These are phyloP conservation scores for Aphelenchoides avenae DNA, from an alignment of 1,140 invertebrate genomes.

Conservation along the genomic window DNA sequence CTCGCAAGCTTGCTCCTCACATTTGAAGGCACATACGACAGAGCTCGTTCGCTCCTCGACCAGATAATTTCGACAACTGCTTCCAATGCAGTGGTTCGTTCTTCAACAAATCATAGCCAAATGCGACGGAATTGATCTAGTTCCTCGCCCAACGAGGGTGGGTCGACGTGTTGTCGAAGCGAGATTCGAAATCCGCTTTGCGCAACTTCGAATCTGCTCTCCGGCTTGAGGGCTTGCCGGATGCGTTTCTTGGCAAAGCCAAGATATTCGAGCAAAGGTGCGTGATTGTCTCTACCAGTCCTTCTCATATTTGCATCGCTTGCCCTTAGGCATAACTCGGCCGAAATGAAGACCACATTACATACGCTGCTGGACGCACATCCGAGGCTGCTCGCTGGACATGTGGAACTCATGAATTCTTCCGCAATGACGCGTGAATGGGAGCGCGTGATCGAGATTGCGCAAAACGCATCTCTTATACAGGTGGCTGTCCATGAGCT, in stretches of 20 bases:
- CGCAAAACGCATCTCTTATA: slow-evolving; percentile 35
- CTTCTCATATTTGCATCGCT: background rate
- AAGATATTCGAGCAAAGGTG: slow-evolving; percentile 35
- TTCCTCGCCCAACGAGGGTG: slow-evolving; percentile 30
- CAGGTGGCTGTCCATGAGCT: slow-evolving; percentile 13
- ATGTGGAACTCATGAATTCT: slow-evolving; percentile 38
- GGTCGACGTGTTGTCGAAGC: slow-evolving; percentile 31
- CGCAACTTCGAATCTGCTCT: slow-evolving; percentile 36
- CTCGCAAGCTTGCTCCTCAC: slow-evolving; percentile 16
- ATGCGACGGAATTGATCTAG: slow-evolving; percentile 21
- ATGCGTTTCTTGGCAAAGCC: slow-evolving; percentile 43
- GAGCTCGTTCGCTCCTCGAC: slow-evolving; percentile 24
- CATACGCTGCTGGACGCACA: slow-evolving; percentile 18
- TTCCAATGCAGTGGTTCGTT: slow-evolving; percentile 27
- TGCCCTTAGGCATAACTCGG: slow-evolving; percentile 26
- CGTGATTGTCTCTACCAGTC: slow-evolving; percentile 3
- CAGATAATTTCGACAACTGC: slow-evolving; percentile 17
- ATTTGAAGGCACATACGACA: slow-evolving; percentile 26
- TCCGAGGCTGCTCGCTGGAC: slow-evolving; percentile 37
- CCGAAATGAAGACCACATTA: slow-evolving; percentile 31
- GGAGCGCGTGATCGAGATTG: slow-evolving; percentile 31
- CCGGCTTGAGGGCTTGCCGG: slow-evolving; percentile 26
- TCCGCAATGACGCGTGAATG: slow-evolving; percentile 37
- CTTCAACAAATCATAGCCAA: slow-evolving; percentile 5
- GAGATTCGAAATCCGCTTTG: slow-evolving; percentile 29